These are phyloP conservation scores for Phaethornis superciliosus DNA, from an alignment of 2,113 vertebrate genomes.

Conservation along the genomic window DNA sequence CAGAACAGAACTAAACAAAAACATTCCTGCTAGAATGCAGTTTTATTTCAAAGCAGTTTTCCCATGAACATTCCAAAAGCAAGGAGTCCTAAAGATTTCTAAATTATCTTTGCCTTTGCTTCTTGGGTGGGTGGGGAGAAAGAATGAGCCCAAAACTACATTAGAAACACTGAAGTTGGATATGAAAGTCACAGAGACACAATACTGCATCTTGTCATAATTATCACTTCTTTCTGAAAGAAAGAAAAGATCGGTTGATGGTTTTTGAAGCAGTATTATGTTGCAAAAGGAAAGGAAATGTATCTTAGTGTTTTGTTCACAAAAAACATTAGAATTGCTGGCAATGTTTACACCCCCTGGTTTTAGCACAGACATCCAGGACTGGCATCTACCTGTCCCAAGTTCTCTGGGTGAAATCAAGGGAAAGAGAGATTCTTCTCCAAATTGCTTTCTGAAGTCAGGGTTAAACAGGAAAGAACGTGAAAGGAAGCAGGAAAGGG, in stretches of 20 bases:
- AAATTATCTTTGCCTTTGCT: constrained; percentile 41
- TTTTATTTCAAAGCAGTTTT: constrained; percentile 48
- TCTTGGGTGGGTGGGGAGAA: neutral
- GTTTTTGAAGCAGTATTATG: constrained; percentile 10
- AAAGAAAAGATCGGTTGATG: constrained; percentile 37
- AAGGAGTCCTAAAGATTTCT: constrained; percentile 36
- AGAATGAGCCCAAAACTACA: neutral
- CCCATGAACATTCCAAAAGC: constrained; percentile 41
- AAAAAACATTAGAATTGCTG: neutral
- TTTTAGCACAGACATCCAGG: neutral
- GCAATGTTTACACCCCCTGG: neutral
- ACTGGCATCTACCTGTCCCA: neutral
- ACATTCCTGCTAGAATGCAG: constrained; percentile 44
- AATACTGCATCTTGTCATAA: constrained; percentile 62
- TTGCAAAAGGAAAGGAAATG: constrained; percentile 19
- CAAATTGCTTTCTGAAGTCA: neutral
- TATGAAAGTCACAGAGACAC: constrained; percentile 58
- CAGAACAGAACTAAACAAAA: constrained; percentile 58
- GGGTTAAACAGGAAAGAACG: neutral
- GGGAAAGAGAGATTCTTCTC: neutral
- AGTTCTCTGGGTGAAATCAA: neutral
- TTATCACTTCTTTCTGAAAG: constrained; percentile 48
- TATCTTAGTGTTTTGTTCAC: neutral
- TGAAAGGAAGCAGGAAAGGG: neutral
- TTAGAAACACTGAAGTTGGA: neutral